These are phyloP conservation scores for Zaprionus lachaisei DNA, from an alignment of 1,140 invertebrate species.

Conservation along the genomic window DNA sequence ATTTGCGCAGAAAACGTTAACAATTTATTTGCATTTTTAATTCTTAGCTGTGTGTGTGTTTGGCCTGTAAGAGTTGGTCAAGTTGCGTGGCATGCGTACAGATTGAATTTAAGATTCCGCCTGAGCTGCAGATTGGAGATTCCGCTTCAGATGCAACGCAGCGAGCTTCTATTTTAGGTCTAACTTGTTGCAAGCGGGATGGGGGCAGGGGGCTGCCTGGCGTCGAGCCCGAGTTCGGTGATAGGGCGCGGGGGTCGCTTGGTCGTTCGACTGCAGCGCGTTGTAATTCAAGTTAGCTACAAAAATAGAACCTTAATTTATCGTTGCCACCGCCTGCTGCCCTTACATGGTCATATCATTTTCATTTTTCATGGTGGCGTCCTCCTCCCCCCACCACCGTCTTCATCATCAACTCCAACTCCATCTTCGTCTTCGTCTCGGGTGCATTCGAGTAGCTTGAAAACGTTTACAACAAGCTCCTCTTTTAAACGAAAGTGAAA, in stretches of 20 bases:
- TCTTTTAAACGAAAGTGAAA: slow-evolving; percentile 65
- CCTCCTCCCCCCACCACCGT: background rate
- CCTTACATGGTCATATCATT: slow-evolving; percentile 79
- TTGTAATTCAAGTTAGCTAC: slow-evolving; percentile 78
- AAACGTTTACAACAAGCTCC: slow-evolving; percentile 49
- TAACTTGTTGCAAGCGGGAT: slow-evolving; percentile 68
- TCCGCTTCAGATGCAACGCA: slow-evolving; percentile 30
- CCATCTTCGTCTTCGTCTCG: slow-evolving; percentile 6
- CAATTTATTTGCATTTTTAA: slow-evolving; percentile 83
- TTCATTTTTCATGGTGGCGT: slow-evolving; percentile 69
- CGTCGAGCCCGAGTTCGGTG: background rate
- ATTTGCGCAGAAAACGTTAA: slow-evolving; percentile 78
- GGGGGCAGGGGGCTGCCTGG: background rate
- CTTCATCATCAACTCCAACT: background rate
- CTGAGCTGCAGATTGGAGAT: slow-evolving; percentile 14
- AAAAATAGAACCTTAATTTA: slow-evolving; percentile 82
- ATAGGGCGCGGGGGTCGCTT: slow-evolving; percentile 6
- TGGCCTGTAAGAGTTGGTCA: slow-evolving; percentile 57
- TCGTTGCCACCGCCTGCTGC: slow-evolving; percentile 56
- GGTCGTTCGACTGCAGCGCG: slow-evolving; percentile 12
- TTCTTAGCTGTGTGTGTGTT: slow-evolving; percentile 52
- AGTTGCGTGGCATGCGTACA: slow-evolving; percentile 46
- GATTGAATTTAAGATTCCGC: slow-evolving; percentile 24
- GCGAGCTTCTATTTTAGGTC: slow-evolving; percentile 75
- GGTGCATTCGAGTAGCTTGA: slow-evolving; percentile 19